Evolutionary conservation across 2,113 vertebrate genomes (phyloP).

Genomic region (Myodes glareolus): DNA sequence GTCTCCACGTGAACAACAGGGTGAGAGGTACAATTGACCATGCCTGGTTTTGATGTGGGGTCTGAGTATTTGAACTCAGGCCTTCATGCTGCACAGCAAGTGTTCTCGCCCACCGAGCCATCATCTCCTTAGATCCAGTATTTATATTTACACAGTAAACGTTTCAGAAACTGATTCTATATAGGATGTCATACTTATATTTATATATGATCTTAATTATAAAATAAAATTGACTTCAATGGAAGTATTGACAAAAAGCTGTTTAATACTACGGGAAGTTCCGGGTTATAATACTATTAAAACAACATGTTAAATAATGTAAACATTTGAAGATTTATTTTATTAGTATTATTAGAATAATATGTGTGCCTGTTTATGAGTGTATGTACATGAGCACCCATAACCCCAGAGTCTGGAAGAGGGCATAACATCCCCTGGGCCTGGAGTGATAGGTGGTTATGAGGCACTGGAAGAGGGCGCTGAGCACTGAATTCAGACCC

Average conservation of each 20-base stretch:
- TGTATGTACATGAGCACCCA: not conserved
- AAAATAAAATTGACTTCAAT: constrained; percentile 9
- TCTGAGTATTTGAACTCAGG: not conserved
- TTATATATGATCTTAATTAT: not conserved
- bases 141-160: not conserved
- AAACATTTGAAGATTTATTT: not conserved
- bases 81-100: not conserved
- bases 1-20: too few species aligned
- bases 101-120: not conserved
- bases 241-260: not conserved
- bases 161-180: not conserved
- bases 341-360: not conserved
- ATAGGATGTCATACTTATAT: not conserved
- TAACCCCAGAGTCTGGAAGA: not conserved
- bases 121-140: not conserved
- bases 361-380: not conserved
- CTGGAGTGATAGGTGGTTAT: too few species aligned
- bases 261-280: not conserved
- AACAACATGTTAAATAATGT: not conserved
- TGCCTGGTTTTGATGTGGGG: not conserved
- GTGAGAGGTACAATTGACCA: too few species aligned
- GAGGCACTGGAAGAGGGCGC: too few species aligned
- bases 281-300: not conserved
- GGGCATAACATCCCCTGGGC: too few species aligned
- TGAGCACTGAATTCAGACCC: too few species aligned